Percentiles rank a stretch among this genome's conserved stretches.
phyloP scores from a whole-genome alignment of 2,113 vertebrate species.

The Sinosuthora webbiana region DNA sequence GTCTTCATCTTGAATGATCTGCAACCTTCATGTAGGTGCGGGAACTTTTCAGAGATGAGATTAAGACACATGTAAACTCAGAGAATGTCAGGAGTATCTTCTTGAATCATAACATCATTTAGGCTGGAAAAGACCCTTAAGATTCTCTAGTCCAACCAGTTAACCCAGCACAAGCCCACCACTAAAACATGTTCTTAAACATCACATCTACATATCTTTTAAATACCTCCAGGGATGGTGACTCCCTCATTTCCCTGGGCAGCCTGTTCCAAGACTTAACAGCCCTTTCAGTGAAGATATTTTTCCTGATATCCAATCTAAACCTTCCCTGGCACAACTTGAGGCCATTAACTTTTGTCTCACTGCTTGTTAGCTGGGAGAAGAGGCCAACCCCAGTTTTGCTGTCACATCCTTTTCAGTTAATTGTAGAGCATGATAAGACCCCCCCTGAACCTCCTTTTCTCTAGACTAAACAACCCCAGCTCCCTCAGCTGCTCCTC shows the following conservation, averaged over 20 bases:
- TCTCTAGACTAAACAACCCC: neutral
- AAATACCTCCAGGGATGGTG: neutral
- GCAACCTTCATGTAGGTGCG: neutral
- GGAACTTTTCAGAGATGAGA: neutral
- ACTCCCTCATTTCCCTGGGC: neutral
- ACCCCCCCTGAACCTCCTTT: accelerated
- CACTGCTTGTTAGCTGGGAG: neutral
- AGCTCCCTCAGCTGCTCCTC: neutral
- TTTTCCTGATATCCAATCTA: neutral
- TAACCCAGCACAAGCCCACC: neutral
- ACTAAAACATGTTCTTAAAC: neutral
- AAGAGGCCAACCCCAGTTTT: neutral
- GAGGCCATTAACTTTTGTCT: neutral
- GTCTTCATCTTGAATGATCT: neutral
- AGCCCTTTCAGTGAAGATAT: neutral
- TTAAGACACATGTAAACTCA: neutral
- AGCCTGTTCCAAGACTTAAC: neutral
- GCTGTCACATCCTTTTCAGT: neutral
- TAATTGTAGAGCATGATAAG: neutral
- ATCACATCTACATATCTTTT: neutral
- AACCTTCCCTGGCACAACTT: neutral
- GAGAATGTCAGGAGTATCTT: neutral
- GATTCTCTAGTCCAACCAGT: neutral
- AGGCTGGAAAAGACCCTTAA: neutral
- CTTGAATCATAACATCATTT: neutral